Base-by-base conservation (phyloP, 1,140 invertebrate species). In the Chlorops oryzae region DNA sequence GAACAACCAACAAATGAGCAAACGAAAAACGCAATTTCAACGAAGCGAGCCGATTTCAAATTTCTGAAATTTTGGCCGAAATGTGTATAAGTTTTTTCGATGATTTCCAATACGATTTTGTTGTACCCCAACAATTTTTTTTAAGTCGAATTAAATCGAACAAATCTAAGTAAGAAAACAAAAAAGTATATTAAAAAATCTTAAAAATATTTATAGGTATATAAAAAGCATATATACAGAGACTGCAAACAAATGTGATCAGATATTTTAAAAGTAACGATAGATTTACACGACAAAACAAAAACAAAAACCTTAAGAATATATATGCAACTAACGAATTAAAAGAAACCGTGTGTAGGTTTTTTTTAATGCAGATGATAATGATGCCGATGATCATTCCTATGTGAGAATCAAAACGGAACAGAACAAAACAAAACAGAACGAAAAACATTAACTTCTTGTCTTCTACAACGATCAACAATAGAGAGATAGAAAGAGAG, bases 171-270 rank as follows among this genome's bases (percentile, higher is more conserved):
- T 4, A 45, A 27, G 28, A 7, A 17, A 37, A 23, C 44, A 21
- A 21, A 20, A 41, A 50, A 37, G 15, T 27, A 40, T 28, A 12
- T 20, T 20, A 24, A 46, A 47, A 42, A 28, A 25, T 38, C 28
- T 15, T 37, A 34, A 45, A 23, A 44, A 21, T 18, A 37, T 37
- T n/a, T 42, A 25, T 23, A 35, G 12, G 18, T 10, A 41, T 32
- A 27, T 41, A 56, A 63, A 63, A 56, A 67, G 64, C 62, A 66
- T 66, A 65, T 66, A 67, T 66, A 70, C 66, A 67, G 67, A 70
- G 67, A 70, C 67, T 70, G 67, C 67, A 70, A 70, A 66, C 63
- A 70, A 67, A 70, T 70, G 67, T 70, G 67, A 70, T 70, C 67
- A 70, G 67, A 70, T 70, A 70, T 70, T 70, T 67, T 67, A 65